Evolutionary conservation across 2,888 invertebrate genomes (phyloP).

Genomic region (Luperina testacea): DNA sequence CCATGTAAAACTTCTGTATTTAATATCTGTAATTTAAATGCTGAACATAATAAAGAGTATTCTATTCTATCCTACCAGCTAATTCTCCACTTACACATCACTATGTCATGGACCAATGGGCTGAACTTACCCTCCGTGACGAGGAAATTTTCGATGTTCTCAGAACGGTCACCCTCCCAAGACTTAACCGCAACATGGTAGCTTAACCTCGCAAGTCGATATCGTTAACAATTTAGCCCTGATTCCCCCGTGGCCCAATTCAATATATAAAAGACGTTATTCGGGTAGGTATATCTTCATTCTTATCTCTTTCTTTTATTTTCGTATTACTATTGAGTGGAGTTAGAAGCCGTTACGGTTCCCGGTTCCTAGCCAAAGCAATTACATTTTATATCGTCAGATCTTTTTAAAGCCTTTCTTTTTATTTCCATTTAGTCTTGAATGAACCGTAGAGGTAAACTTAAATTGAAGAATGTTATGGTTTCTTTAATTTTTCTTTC

Average conservation of each 20-base stretch:
- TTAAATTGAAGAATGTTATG: conserved; percentile 42
- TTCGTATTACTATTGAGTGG: conserved; percentile 59
- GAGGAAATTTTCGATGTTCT: neutral
- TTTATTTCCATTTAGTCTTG: conserved; percentile 53
- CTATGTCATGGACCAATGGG: neutral
- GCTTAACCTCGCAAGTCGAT: conserved; percentile 32
- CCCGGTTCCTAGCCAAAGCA: conserved; percentile 56
- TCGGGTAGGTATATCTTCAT: conserved; percentile 47
- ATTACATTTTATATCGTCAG: conserved; percentile 60
- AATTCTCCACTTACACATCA: neutral
- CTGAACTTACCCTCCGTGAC: neutral
- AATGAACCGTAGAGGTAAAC: conserved; percentile 42
- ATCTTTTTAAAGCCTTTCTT: conserved; percentile 58
- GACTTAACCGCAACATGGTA: conserved; percentile 9
- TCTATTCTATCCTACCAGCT: neutral
- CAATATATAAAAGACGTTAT: conserved; percentile 45
- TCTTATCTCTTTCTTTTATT: conserved; percentile 55
- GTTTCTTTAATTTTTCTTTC: conserved; percentile 9
- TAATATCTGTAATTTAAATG: neutral
- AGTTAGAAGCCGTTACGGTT: conserved; percentile 56
- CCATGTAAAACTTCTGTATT: neutral
- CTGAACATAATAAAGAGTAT: neutral
- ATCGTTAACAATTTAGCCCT: conserved; percentile 32
- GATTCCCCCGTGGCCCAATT: conserved; percentile 36
- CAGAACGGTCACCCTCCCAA: conserved; percentile 11